These are phyloP conservation scores for Heliconius sara DNA, from an alignment of 2,888 invertebrate genomes.

Conservation along the genomic window DNA sequence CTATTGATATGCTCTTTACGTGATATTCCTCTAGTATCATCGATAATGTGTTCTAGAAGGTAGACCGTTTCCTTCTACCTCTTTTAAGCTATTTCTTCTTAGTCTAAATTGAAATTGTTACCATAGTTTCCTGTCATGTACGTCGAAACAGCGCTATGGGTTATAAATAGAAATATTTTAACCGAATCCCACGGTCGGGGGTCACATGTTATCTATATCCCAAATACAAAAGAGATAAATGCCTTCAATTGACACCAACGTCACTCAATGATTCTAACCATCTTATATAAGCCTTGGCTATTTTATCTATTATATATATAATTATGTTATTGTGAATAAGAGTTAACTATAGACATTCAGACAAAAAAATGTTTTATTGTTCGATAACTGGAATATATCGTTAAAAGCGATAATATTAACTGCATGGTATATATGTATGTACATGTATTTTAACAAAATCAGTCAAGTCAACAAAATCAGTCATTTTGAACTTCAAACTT, in stretches of 20 bases:
- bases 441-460: no score
- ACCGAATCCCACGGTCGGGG: neutral
- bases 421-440: no score
- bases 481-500: no score
- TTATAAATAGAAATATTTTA: constrained; percentile 15
- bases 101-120: no score
- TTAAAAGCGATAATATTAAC: no score
- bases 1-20: no score
- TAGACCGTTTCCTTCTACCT: no score
- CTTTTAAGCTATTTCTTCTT: no score
- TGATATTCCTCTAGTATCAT: no score
- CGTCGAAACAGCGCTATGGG: neutral
- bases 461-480: no score
- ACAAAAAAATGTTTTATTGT: neutral
- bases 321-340: neutral
- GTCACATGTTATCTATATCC: constrained; percentile 5
- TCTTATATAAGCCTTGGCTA: constrained; percentile 1
- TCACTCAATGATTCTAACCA: neutral
- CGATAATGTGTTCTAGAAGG: no score
- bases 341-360: neutral
- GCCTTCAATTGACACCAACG: constrained; percentile 3
- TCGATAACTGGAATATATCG: neutral
- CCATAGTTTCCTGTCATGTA: no score
- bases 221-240: constrained; percentile 9
- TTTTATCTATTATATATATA: neutral